Percentiles rank a stretch among this genome's conserved stretches.
Evolutionary conservation across 2,888 invertebrate genomes (phyloP).

Genomic region (Herminia tarsipennalis): DNA sequence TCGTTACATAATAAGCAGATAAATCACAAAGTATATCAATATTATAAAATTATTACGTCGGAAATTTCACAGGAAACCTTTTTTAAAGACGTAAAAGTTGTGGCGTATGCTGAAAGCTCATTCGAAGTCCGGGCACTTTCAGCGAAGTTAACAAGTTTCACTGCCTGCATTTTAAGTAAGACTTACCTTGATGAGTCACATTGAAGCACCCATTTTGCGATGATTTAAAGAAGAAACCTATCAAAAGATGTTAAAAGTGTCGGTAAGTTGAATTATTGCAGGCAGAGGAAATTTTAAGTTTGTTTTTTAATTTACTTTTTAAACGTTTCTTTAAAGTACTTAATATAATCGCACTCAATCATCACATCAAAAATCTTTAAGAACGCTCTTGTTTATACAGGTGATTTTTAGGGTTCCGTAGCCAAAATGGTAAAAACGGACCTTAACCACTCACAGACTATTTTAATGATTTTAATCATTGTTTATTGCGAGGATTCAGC

Average conservation of each 20-base stretch:
- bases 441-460: too few species aligned
- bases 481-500: too few species aligned
- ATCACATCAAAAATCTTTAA: too few species aligned
- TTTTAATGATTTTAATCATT: too few species aligned
- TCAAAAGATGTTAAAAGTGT: background rate
- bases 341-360: too few species aligned
- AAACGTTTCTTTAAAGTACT: too few species aligned
- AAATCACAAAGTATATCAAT: background rate
- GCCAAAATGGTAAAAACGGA: too few species aligned
- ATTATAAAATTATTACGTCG: background rate
- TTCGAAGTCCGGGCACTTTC: slow-evolving; percentile 36
- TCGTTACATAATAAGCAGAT: too few species aligned
- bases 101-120: slow-evolving; percentile 28
- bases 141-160: slow-evolving; percentile 28
- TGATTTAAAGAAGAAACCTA: slow-evolving; percentile 2
- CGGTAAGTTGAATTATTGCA: background rate
- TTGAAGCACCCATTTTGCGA: slow-evolving; percentile 6
- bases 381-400: too few species aligned
- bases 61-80: background rate
- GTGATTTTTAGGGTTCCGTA: too few species aligned
- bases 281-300: background rate
- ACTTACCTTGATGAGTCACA: slow-evolving; percentile 21
- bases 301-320: too few species aligned
- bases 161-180: slow-evolving; percentile 38
- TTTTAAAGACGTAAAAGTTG: slow-evolving; percentile 9